Percentiles rank a stretch among this genome's conserved stretches.
Evolutionary conservation across 2,113 vertebrate genomes (phyloP).

Genomic region (Chaetura pelagica): DNA sequence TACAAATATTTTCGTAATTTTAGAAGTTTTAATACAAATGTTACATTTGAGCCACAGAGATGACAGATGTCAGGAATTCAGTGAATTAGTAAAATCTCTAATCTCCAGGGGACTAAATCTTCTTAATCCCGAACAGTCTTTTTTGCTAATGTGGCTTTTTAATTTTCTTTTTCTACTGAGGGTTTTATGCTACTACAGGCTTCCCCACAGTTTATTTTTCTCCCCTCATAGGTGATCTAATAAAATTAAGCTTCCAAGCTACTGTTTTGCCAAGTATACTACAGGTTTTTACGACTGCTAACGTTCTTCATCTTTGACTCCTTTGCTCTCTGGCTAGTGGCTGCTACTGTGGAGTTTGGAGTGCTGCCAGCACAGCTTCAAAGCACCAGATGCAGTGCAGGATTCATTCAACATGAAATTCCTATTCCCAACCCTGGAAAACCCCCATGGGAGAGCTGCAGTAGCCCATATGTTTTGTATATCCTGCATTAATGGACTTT

Average conservation of each 20-base stretch:
- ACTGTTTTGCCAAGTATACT: not conserved
- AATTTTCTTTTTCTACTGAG: not conserved
- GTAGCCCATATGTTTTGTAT: not conserved
- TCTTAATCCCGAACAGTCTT: not conserved
- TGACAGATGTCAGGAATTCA: not conserved
- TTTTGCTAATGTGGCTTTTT: not conserved
- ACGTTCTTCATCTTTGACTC: not conserved
- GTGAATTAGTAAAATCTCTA: not conserved
- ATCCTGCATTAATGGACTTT: not conserved
- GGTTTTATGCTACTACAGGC: not conserved
- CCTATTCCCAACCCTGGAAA: not conserved
- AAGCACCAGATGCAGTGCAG: not conserved
- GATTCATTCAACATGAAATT: not conserved
- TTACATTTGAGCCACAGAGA: not conserved
- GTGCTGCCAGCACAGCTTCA: conserved; percentile 16
- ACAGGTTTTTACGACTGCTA: not conserved
- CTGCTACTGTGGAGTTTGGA: not conserved
- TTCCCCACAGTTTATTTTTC: not conserved
- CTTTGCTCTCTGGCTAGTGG: not conserved
- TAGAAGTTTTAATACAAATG: not conserved
- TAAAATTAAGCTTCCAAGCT: not conserved
- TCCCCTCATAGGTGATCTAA: not conserved
- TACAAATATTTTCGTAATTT: not conserved
- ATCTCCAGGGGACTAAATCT: not conserved
- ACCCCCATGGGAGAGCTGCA: not conserved